These are phyloP conservation scores for Malacoctenus gilli DNA, from an alignment of 2,797 vertebrate genomes.

Conservation along the genomic window DNA sequence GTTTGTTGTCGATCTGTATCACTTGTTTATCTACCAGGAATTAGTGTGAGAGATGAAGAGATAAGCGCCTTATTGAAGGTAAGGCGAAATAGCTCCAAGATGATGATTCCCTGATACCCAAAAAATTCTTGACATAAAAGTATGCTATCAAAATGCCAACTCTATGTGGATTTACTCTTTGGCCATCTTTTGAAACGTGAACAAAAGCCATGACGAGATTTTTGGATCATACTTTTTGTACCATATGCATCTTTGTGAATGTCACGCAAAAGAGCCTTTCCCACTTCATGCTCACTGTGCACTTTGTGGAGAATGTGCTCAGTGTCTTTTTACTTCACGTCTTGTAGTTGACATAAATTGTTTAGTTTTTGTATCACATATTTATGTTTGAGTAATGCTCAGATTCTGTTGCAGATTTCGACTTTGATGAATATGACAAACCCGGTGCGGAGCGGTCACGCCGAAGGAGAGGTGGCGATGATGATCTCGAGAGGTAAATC, in stretches of 20 bases:
- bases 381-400: no score
- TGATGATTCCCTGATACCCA: neutral
- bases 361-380: no score
- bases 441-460: constrained; percentile 95
- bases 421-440: constrained; percentile 96
- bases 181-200: no score
- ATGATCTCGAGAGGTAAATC: constrained; percentile 92
- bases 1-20: constrained; percentile 13
- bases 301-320: no score
- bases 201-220: no score
- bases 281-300: neutral
- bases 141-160: no score
- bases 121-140: no score
- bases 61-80: neutral
- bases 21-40: constrained; percentile 8
- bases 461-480: constrained; percentile 88
- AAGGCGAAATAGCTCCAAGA: neutral
- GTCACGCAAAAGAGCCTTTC: neutral
- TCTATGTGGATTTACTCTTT: no score
- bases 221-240: no score
- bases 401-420: constrained; percentile 84
- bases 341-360: no score
- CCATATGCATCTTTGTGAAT: no score
- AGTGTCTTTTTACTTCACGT: neutral
- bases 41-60: neutral